These are phyloP conservation scores for Glaucopsyche alexis DNA, from an alignment of 2,888 invertebrate genomes.

Conservation along the genomic window DNA sequence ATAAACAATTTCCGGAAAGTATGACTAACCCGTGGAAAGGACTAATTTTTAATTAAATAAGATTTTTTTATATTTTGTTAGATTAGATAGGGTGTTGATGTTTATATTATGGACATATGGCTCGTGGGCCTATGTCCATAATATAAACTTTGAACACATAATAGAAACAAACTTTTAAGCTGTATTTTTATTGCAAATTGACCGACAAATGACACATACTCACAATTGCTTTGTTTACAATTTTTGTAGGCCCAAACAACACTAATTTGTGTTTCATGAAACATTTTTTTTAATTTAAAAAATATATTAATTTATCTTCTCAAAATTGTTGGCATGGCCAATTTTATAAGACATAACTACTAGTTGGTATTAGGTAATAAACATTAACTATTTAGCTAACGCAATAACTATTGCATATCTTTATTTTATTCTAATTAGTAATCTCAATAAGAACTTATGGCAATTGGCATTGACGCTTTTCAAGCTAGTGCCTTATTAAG, in stretches of 20 bases:
- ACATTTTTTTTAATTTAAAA: not conserved
- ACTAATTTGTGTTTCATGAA: not conserved
- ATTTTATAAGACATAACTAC: not conserved
- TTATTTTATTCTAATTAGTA: not conserved
- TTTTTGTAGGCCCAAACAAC: conserved; percentile 17
- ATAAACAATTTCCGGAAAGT: too few relatives aligned
- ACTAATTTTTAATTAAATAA: too few relatives aligned
- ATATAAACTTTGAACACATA: too few relatives aligned
- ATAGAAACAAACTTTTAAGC: conserved; percentile 36
- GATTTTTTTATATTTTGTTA: too few relatives aligned
- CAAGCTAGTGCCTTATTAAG: not conserved
- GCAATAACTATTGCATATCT: not conserved
- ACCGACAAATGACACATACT: conserved; percentile 42
- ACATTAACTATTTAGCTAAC: not conserved
- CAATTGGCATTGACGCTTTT: not conserved
- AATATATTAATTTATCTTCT: not conserved
- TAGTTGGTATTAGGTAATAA: not conserved
- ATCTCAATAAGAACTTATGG: not conserved
- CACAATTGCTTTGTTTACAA: conserved; percentile 30
- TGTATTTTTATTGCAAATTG: conserved; percentile 59
- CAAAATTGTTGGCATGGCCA: not conserved
- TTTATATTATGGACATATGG: too few relatives aligned
- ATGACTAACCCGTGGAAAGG: too few relatives aligned
- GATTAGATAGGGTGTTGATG: too few relatives aligned
- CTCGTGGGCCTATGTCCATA: too few relatives aligned